Percentiles rank a stretch among this genome's conserved stretches.
Conservation (phyloP, 2,888 invertebrate genomes). For the Nemurella pictetii region DNA sequence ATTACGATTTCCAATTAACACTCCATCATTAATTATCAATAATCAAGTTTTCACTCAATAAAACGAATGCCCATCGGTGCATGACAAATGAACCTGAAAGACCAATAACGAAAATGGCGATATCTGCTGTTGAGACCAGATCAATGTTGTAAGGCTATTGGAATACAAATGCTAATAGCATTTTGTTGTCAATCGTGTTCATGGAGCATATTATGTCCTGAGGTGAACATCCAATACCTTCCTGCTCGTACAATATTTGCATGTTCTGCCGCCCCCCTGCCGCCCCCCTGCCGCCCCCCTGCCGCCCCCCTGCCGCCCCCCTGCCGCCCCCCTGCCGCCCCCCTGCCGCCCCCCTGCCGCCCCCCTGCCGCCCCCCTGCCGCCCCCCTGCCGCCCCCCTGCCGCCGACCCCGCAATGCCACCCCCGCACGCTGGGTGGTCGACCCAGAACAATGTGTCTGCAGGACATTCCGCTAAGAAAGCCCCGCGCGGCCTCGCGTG, state of each 20-base stretch:
- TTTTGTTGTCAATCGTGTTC: conserved; percentile 8
- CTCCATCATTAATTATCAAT: neutral
- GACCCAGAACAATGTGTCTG: neutral
- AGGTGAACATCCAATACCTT: neutral
- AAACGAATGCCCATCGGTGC: neutral
- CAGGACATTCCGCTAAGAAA: neutral
- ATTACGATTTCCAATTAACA: neutral
- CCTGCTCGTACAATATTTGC: conserved; percentile 7
- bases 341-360: neutral
- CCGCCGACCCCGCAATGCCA: neutral
- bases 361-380: neutral
- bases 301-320: neutral
- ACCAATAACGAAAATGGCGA: too few species aligned
- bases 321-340: neutral
- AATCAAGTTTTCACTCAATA: neutral
- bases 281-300: neutral
- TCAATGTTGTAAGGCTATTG: neutral
- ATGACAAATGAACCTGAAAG: too few species aligned
- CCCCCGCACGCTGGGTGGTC: neutral
- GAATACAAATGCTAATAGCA: neutral
- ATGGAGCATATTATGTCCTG: neutral
- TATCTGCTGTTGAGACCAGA: neutral
- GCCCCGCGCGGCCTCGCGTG: too few species aligned
- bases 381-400: conserved; percentile 11
- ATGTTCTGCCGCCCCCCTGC: neutral